Evolutionary conservation across 2,888 invertebrate species (phyloP).

Genomic region (Troides oblongomaculatus): DNA sequence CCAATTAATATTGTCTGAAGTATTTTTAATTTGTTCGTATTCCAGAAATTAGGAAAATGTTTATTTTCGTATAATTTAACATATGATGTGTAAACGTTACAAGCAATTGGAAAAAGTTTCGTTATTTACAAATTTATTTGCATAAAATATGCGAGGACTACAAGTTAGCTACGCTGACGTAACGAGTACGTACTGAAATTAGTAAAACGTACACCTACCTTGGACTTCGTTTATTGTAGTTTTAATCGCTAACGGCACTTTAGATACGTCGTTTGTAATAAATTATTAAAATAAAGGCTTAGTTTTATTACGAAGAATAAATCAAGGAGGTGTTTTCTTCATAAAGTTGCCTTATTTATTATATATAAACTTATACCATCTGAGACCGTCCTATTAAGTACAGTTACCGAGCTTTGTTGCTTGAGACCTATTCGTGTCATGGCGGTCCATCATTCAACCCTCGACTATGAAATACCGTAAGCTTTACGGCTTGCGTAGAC

Average conservation of each 20-base stretch:
- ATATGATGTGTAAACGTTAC: constrained; percentile 39
- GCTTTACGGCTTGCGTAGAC: constrained; percentile 44
- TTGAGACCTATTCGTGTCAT: constrained; percentile 64
- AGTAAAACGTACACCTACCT: constrained; percentile 66
- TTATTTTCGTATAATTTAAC: constrained; percentile 1
- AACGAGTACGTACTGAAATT: constrained; percentile 63
- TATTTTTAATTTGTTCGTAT: background rate
- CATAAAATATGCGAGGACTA: constrained; percentile 68
- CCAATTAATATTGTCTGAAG: background rate
- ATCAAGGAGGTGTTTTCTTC: constrained; percentile 4
- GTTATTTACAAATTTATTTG: constrained; percentile 65
- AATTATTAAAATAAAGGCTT: constrained; percentile 47
- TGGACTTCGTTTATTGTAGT: constrained; percentile 62
- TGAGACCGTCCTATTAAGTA: constrained; percentile 64
- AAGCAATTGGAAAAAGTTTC: constrained; percentile 47
- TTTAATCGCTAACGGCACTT: constrained; percentile 57
- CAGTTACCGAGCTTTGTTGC: constrained; percentile 65
- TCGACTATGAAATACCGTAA: constrained; percentile 49
- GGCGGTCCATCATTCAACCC: constrained; percentile 57
- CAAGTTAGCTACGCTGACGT: constrained; percentile 63
- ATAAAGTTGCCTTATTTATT: background rate
- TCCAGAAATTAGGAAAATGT: background rate
- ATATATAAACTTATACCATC: constrained; percentile 49
- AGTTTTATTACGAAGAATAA: constrained; percentile 23
- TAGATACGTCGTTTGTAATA: constrained; percentile 61